phyloP scores from a whole-genome alignment of 2,113 vertebrate species.

The Oreochromis aureus region DNA sequence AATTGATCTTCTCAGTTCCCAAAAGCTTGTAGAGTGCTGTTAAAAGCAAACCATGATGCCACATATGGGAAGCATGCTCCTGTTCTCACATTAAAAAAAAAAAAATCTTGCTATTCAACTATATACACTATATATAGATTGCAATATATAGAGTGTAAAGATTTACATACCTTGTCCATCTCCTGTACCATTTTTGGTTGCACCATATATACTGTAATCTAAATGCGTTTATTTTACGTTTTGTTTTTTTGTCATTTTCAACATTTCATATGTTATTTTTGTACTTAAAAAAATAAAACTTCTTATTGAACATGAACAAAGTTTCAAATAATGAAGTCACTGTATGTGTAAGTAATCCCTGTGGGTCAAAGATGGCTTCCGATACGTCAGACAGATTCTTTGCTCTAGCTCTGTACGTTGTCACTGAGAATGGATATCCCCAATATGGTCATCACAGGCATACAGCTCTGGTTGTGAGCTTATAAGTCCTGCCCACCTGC shows the following conservation, averaged over 20 bases:
- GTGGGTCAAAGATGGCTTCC: not conserved
- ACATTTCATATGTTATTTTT: not conserved
- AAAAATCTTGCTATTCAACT: not conserved
- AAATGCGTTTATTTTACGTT: rapidly evolving
- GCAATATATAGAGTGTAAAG: not conserved
- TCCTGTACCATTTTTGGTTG: not conserved
- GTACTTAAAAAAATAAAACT: not conserved
- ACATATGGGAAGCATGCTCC: not conserved
- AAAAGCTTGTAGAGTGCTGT: not conserved
- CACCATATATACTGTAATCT: not conserved
- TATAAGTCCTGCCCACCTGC: not conserved
- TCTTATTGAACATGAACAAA: not conserved
- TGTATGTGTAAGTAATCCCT: not conserved
- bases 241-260: not conserved
- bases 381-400: not conserved
- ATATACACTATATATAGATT: not conserved
- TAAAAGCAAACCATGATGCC: not conserved
- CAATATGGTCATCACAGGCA: not conserved
- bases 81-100: not conserved
- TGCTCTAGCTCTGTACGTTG: not conserved
- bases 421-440: not conserved
- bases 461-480: not conserved
- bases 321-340: not conserved
- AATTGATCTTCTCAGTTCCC: not conserved
- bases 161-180: not conserved